Base-by-base conservation (phyloP, 2,888 invertebrate genomes). In the Metallyticus violacea region DNA sequence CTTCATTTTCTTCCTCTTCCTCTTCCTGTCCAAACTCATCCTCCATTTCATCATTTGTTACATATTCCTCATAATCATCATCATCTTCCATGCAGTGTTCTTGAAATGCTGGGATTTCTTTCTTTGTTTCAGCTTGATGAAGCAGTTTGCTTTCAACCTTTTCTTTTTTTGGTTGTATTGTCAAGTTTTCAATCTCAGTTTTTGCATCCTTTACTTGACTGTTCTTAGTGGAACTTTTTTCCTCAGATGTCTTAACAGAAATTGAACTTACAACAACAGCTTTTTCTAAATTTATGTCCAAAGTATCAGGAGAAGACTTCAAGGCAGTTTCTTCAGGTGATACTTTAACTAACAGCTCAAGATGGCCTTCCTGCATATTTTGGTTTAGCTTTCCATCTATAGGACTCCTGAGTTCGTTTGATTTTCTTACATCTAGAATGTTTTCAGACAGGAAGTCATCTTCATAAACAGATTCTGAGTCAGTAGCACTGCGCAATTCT, bases 21-120 rank as follows among this genome's bases (percentile, higher is more conserved):
- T 80, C 86, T 15, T 88, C 88, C 85, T 87, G 80, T 0, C 87
- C 85, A 62, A 62, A 62, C 29, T 85, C 88, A 9, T 82, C 86
- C 25, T 87, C 86, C 81, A 88, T 86, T 81, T 89, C 88, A 26
- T 89, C 87, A 28, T 89, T 88, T 81, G 87, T 77, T 86, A 85
- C 87, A 86, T 86, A 84, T 30, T 87, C 87, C 81, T 92, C 92
- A 85, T 92, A 92, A 86, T 93, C 93, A 25, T 92, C 91, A 87
- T 92, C 93, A 87, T 91, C 92, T 88, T 92, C 92, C 29, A 84
- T 88, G 81, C 85, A 79, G 9, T 80, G 87, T 27, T 86, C 86
- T 86, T 83, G 85, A 79, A 79, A 30, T 7, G 88, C 79, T n/a
- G n/a, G 29, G 7, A 40, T 2, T 3, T 25, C 30, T 30, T 81